Evolutionary conservation across 2,113 vertebrate genomes (phyloP).

Genomic region (Onychorhynchus coronatus): DNA sequence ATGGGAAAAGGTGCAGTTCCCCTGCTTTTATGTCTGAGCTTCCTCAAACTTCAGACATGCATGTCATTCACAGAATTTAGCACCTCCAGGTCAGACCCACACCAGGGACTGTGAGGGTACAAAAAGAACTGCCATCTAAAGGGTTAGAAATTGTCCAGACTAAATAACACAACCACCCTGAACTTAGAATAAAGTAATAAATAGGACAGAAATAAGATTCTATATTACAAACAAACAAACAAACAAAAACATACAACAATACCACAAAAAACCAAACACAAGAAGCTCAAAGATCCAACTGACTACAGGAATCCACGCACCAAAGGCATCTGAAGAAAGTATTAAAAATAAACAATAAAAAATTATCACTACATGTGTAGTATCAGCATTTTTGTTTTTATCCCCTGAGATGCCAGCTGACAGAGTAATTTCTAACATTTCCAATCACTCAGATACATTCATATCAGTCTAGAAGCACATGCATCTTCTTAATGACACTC

Average conservation of each 20-base stretch:
- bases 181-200: neutral
- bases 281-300: neutral
- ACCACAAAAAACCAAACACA: neutral
- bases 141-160: neutral
- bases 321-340: neutral
- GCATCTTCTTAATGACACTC: neutral
- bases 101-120: neutral
- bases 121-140: neutral
- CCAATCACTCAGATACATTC: neutral
- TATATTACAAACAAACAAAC: no score
- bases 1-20: neutral
- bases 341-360: neutral
- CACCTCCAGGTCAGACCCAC: neutral
- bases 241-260: no score
- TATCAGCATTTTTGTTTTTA: neutral
- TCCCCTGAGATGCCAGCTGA: neutral
- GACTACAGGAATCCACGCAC: neutral
- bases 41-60: neutral
- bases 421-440: neutral
- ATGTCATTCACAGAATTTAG: neutral
- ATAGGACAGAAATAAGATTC: neutral
- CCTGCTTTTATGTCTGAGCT: neutral
- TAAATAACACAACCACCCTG: neutral
- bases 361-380: neutral
- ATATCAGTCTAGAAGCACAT: neutral